A percentile compares a stretch with the other conserved stretches of the same genome.
Conservation (phyloP, 2,113 vertebrate genomes). For the Galbula dea region DNA sequence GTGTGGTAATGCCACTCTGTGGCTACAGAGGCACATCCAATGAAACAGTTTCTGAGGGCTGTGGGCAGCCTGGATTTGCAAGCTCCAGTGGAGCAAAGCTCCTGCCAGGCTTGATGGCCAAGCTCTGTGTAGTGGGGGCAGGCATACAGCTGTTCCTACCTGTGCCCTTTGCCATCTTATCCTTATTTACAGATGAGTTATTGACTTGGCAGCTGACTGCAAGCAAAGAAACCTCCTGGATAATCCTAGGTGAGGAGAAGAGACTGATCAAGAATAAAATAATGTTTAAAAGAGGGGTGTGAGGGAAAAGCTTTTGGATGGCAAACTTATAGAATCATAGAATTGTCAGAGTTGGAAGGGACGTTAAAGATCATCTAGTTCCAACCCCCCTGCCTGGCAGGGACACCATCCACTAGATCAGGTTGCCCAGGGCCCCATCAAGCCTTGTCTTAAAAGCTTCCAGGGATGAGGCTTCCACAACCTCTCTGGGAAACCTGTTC, state of each 20-base stretch:
- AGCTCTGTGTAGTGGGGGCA: neutral
- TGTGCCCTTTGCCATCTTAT: neutral
- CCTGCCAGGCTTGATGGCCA: neutral
- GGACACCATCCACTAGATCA: no score
- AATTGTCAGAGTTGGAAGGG: no score
- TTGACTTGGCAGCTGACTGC: neutral
- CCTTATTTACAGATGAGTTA: conserved; percentile 37
- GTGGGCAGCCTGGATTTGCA: neutral
- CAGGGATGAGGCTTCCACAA: no score
- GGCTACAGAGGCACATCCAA: neutral
- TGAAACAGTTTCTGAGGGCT: conserved; percentile 13
- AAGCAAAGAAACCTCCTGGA: neutral
- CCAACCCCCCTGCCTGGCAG: no score
- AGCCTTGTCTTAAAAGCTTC: no score
- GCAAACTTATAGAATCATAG: no score
- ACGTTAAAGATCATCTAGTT: no score
- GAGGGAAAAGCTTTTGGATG: neutral
- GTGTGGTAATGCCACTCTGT: neutral
- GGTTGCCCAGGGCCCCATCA: no score
- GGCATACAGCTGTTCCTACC: neutral
- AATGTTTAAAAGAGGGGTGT: neutral
- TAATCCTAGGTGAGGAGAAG: neutral
- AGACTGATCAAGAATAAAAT: neutral
- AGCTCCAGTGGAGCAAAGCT: neutral
- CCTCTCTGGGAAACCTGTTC: no score